Conservation (phyloP, 2,113 vertebrate genomes). For the Etheostoma cragini region DNA sequence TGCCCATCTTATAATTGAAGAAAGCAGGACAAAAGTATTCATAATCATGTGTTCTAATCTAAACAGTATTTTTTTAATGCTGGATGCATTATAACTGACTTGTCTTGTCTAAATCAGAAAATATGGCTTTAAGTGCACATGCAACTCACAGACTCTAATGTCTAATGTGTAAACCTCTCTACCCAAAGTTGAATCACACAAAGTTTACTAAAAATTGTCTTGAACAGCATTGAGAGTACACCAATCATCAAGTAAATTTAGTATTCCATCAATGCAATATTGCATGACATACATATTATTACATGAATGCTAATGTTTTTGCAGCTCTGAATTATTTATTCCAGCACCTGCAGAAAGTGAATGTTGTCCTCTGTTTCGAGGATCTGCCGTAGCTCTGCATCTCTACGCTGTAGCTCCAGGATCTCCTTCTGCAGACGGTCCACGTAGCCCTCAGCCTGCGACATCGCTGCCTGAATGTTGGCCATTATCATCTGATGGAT, state of each 20-base stretch:
- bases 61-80: not conserved
- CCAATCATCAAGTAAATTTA: not conserved
- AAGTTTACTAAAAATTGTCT: no score
- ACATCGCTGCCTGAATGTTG: constrained; percentile 83
- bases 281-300: not conserved
- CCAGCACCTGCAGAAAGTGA: constrained; percentile 83
- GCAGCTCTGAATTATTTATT: not conserved
- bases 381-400: constrained; percentile 81
- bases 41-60: not conserved
- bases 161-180: not conserved
- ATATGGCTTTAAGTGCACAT: not conserved
- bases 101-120: not conserved
- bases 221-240: not conserved
- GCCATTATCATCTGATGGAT: constrained; percentile 82
- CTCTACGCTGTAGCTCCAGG: constrained; percentile 81
- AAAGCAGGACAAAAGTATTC: not conserved
- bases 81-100: not conserved
- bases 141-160: not conserved
- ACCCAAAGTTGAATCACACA: no score
- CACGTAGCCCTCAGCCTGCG: constrained; percentile 83
- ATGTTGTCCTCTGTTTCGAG: constrained; percentile 86
- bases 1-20: no score
- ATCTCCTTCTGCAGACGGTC: constrained; percentile 85
- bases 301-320: not conserved
- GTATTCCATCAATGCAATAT: not conserved